Conservation (phyloP, 2,888 invertebrate genomes). For the Zygogramma bicolorata region DNA sequence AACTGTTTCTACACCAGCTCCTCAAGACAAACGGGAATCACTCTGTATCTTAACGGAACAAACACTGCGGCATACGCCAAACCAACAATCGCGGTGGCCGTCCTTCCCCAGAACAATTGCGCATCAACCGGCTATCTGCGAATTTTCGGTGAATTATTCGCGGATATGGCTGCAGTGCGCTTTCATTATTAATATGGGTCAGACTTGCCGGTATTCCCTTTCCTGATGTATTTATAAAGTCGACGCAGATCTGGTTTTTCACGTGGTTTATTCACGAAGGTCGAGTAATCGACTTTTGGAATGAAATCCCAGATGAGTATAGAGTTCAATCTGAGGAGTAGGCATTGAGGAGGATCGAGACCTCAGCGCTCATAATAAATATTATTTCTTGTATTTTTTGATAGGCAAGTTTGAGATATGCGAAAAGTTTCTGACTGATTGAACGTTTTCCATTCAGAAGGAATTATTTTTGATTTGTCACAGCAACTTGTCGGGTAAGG, state of each 20-base stretch:
- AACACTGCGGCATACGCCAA: not conserved
- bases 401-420: no score
- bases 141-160: not conserved
- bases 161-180: not conserved
- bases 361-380: no score
- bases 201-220: not conserved
- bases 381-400: no score
- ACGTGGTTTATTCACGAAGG: not conserved
- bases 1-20: not conserved
- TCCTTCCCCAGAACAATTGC: not conserved
- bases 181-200: not conserved
- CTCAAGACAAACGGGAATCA: not conserved
- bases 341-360: no score
- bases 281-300: not conserved
- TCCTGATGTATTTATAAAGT: not conserved
- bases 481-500: no score
- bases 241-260: not conserved
- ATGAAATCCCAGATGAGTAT: not conserved
- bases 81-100: not conserved
- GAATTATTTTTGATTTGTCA: no score
- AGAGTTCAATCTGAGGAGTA: no score
- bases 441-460: no score
- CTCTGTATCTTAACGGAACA: not conserved
- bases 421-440: no score
- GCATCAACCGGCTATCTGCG: not conserved